Percentiles rank a stretch among this genome's conserved stretches.
These are phyloP conservation scores for Brachyistius frenatus DNA, from an alignment of 2,113 vertebrate species.

Conservation along the genomic window DNA sequence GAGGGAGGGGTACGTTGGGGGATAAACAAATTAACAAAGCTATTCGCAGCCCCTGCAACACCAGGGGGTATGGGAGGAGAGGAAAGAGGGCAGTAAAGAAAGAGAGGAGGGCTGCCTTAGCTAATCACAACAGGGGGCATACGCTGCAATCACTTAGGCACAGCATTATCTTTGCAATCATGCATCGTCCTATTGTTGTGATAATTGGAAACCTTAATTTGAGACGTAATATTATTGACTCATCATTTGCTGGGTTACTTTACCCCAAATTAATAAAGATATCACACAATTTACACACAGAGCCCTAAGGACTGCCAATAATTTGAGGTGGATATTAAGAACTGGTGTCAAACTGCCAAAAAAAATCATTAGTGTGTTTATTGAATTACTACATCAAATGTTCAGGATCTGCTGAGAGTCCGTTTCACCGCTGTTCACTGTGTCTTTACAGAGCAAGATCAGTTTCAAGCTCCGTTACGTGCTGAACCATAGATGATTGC, in stretches of 20 bases:
- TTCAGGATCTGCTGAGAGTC: neutral
- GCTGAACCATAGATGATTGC: constrained; percentile 7
- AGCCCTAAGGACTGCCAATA: constrained; percentile 25
- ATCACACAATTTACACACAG: constrained; percentile 25
- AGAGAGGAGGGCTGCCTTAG: constrained; percentile 61
- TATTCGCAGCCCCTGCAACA: constrained; percentile 73
- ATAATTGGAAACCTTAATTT: constrained; percentile 80
- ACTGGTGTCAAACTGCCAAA: neutral
- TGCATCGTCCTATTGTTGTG: constrained; percentile 64
- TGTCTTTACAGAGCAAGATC: constrained; percentile 18
- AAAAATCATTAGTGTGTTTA: constrained; percentile 8
- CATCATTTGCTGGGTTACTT: constrained; percentile 67
- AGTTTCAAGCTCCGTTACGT: constrained; percentile 17
- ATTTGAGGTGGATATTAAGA: constrained; percentile 16
- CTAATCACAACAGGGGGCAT: constrained; percentile 72
- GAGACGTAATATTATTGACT: constrained; percentile 69
- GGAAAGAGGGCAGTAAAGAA: constrained; percentile 62
- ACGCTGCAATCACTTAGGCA: constrained; percentile 69
- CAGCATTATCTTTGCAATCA: constrained; percentile 76
- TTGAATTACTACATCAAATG: neutral
- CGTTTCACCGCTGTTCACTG: neutral
- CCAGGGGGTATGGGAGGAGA: constrained; percentile 69
- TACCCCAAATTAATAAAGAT: constrained; percentile 63
- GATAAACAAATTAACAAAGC: constrained; percentile 84
- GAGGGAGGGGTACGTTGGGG: constrained; percentile 69